Conservation (phyloP, 2,113 vertebrate species). For the Gavialis gangeticus region DNA sequence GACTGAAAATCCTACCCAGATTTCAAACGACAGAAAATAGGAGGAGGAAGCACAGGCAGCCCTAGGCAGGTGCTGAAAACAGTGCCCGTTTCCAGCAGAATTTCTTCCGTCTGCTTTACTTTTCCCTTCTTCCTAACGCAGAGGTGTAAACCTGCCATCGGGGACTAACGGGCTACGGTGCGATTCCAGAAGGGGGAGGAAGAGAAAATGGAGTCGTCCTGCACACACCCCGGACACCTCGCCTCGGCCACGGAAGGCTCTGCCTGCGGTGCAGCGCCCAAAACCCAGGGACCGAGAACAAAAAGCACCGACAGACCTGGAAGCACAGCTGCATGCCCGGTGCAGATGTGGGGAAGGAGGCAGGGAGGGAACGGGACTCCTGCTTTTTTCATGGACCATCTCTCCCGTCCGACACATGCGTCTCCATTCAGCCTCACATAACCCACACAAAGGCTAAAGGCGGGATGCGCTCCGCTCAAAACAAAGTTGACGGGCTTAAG, state of each 20-base stretch:
- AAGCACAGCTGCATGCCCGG: not conserved
- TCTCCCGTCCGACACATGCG: not conserved
- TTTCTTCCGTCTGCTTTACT: not conserved
- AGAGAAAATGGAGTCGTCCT: not conserved
- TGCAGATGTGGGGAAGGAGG: not conserved
- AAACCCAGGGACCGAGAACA: conserved; percentile 53
- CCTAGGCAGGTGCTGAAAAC: not conserved
- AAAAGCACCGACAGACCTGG: conserved; percentile 49
- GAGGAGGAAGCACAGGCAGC: not conserved
- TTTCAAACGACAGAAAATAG: not conserved
- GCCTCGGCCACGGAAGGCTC: fast-evolving
- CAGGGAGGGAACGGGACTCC: not conserved
- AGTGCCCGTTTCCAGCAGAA: not conserved
- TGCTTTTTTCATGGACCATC: not conserved
- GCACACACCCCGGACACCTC: not conserved
- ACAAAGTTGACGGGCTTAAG: conserved; percentile 21
- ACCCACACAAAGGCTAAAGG: conserved; percentile 65
- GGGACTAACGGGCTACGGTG: not conserved
- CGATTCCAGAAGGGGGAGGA: fast-evolving
- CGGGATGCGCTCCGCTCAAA: not conserved
- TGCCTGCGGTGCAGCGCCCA: conserved; percentile 53
- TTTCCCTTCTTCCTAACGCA: not conserved
- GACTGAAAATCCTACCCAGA: conserved; percentile 4
- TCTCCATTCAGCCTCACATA: not conserved
- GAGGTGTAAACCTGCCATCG: not conserved